phyloP scores from a whole-genome alignment of 2,113 vertebrate genomes.

The Sarotherodon lohbergeri region DNA sequence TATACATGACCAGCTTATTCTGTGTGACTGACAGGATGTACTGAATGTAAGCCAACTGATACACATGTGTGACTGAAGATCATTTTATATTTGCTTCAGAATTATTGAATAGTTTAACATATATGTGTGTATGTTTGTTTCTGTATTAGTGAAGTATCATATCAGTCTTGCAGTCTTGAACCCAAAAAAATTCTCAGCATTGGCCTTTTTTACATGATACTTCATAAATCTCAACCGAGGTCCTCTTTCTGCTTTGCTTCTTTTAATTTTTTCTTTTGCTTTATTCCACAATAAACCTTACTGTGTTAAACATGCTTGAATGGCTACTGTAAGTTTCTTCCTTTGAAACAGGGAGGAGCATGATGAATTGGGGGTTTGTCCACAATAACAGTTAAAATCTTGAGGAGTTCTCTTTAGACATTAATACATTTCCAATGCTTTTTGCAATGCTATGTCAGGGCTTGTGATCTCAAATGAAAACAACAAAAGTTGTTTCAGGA shows the following conservation, averaged over 20 bases:
- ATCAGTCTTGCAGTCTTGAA: background rate
- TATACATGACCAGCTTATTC: constrained; percentile 21
- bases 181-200: background rate
- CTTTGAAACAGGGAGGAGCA: background rate
- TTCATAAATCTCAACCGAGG: background rate
- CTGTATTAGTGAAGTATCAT: background rate
- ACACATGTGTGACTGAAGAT: background rate
- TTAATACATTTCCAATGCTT: background rate
- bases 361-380: background rate
- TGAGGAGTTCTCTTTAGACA: background rate
- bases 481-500: background rate
- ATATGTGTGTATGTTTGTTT: background rate
- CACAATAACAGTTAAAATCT: background rate
- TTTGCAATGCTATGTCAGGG: background rate
- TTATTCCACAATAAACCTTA: background rate
- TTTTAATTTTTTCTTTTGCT: background rate
- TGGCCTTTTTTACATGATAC: background rate
- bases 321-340: background rate
- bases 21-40: constrained; percentile 5
- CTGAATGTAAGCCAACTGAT: background rate
- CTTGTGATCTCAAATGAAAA: background rate
- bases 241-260: background rate
- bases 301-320: background rate
- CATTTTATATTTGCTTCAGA: background rate
- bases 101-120: background rate